Evolutionary conservation across 2,113 vertebrate species (phyloP), one percentile per base, ranked within the genome.

Genomic region (Tetrax tetrax): DNA sequence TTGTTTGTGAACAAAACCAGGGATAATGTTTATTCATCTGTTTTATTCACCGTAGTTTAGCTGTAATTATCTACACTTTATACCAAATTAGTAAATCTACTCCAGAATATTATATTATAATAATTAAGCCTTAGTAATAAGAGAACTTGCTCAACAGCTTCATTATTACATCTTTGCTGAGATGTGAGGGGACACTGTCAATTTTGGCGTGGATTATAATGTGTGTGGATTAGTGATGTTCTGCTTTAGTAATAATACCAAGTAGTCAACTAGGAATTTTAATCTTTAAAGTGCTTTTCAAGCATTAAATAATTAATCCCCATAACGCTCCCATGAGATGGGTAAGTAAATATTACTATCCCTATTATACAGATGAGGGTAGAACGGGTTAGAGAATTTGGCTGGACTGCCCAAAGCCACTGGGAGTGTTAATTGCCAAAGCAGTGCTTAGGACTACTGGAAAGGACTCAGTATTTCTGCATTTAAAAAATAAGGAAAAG

Each of bases 221-320:
- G 56, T 4, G 2, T 60, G 20, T 56, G 65, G 92, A 97, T 96
- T 95, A 96, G 43, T 19, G 64, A 92, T 38, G 61, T 89, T 95
- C 57, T 92, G 64, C 90, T 95, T 92, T 95, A 95, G 65, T 68
- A 93, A 77, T 74, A 94, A 69, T 65, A 88, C 33, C 43, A 60
- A 92, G 21, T 53, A 83, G 61, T 65, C 14, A 2, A 61, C 53
- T 84, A 79, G 89, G 86, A 87, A 90, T 96, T 95, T 87, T 92
- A 83, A 91, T 97, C 86, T 89, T 93, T 95, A 79, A 95, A 82
- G 50, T 72, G 50, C 65, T 91, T 96, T 93, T 91, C 72, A 87
- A 93, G 61, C 83, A 84, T 91, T 89, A 93, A 91, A 93, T 87
- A 76, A 94, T 94, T 94, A 94, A 96, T 84, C 72, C 23, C 25